Evolutionary conservation across 1,140 invertebrate species (phyloP).

Genomic region (Agrypnia vestita): DNA sequence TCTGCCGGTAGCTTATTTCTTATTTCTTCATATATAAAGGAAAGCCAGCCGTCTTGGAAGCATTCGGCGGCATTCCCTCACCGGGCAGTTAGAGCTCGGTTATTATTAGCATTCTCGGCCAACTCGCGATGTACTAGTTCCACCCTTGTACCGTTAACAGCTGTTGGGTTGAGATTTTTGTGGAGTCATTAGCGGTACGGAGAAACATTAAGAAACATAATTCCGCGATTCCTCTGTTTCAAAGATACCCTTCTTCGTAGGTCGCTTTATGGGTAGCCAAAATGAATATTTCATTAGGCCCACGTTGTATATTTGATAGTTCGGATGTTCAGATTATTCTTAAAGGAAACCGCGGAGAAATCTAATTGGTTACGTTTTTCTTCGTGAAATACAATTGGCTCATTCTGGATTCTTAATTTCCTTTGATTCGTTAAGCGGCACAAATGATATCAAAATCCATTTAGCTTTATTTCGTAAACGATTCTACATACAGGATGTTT

Average conservation of each 20-base stretch:
- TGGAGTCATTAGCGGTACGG: constrained; percentile 57
- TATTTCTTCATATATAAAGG: constrained; percentile 38
- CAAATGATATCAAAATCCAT: no score
- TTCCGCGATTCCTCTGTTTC: constrained; percentile 22
- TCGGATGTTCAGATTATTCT: not conserved
- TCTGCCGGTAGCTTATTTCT: constrained; percentile 20
- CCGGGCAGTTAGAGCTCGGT: not conserved
- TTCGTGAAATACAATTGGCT: no score
- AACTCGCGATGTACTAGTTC: constrained; percentile 35
- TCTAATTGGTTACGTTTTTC: not conserved
- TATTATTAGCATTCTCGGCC: constrained; percentile 25
- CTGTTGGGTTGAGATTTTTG: constrained; percentile 54
- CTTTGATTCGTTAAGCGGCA: no score
- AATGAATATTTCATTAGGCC: constrained; percentile 41
- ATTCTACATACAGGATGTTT: no score
- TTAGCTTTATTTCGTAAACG: no score
- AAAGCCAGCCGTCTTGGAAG: constrained; percentile 11
- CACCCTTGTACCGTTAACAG: constrained; percentile 38
- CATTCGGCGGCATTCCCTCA: not conserved
- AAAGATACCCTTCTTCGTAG: constrained; percentile 37
- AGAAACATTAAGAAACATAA: constrained; percentile 53
- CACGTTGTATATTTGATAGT: constrained; percentile 1
- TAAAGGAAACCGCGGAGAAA: not conserved
- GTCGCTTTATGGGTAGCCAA: not conserved
- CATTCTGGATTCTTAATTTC: no score